These are phyloP conservation scores for Agrilus cyanescens DNA, from an alignment of 2,888 invertebrate species.

Conservation along the genomic window DNA sequence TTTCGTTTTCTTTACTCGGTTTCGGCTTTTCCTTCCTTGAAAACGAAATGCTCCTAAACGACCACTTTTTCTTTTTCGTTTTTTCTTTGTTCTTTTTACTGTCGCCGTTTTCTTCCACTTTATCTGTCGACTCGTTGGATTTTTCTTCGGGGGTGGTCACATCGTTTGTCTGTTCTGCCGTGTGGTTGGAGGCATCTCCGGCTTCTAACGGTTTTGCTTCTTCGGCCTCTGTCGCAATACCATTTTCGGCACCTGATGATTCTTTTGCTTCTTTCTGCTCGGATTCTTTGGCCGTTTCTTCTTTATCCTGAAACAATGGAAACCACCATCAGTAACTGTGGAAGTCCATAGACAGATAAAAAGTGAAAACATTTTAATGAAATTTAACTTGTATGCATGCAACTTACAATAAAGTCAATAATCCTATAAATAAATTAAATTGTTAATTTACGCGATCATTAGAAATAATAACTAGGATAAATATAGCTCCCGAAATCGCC, in stretches of 20 bases:
- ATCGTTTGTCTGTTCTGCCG: constrained; percentile 37
- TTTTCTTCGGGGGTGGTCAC: constrained; percentile 27
- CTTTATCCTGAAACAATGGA: constrained; percentile 29
- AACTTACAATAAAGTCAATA: no score
- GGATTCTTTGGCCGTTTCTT: constrained; percentile 26
- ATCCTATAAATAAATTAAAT: no score
- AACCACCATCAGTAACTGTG: not conserved
- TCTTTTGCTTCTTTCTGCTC: constrained; percentile 15
- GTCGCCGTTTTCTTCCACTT: constrained; percentile 24
- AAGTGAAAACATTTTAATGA: no score
- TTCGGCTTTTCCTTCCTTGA: constrained; percentile 80
- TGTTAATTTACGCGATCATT: no score
- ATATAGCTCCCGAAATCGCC: no score
- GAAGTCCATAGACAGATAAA: not conserved
- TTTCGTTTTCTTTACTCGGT: constrained; percentile 54
- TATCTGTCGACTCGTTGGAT: constrained; percentile 14
- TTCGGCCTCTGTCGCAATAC: constrained; percentile 27
- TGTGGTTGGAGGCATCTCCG: constrained; percentile 25
- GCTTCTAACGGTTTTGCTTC: constrained; percentile 29
- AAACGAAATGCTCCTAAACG: constrained; percentile 77
- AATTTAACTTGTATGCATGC: no score
- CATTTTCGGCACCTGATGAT: constrained; percentile 30
- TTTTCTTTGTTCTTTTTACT: constrained; percentile 31
- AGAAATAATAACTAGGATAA: no score
- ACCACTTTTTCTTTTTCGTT: constrained; percentile 80